phyloP scores from a whole-genome alignment of 1,140 invertebrate genomes.

The Alviniconcha marisindica region DNA sequence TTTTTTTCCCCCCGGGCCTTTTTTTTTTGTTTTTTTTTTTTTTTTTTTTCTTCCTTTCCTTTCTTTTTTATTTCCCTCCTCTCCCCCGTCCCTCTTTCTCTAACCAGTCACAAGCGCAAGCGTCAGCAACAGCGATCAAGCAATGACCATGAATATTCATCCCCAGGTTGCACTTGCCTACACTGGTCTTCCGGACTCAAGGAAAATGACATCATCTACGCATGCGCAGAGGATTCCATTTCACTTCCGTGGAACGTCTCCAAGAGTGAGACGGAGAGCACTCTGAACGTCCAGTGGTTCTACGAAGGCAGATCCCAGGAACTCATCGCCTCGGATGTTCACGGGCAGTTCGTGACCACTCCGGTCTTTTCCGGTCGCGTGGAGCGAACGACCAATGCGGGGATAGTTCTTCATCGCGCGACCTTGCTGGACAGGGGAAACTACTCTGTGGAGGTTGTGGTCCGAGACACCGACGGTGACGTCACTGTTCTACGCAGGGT shows the following conservation, averaged over 20 bases:
- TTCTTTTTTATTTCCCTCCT: background rate
- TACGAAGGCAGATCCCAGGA: background rate
- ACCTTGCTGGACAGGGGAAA: background rate
- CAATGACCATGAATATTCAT: too few species aligned
- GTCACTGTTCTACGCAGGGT: background rate
- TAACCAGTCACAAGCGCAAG: too few species aligned
- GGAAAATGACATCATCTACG: background rate
- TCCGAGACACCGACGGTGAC: background rate
- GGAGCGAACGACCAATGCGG: background rate
- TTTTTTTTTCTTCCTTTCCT: background rate
- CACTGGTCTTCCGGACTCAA: background rate
- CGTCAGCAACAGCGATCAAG: too few species aligned
- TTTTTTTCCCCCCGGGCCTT: background rate
- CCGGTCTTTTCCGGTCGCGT: background rate
- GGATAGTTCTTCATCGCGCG: background rate
- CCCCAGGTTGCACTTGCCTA: background rate
- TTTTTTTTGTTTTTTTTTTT: background rate
- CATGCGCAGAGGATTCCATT: background rate
- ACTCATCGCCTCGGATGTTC: background rate
- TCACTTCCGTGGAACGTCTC: background rate
- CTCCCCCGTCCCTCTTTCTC: background rate
- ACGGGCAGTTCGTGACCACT: background rate
- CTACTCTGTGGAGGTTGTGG: slow-evolving; percentile 19
- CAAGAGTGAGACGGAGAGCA: background rate
- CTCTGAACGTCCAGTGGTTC: slow-evolving; percentile 13